Base-by-base conservation (phyloP, 2,888 invertebrate species). In the Gortyna flavago region DNA sequence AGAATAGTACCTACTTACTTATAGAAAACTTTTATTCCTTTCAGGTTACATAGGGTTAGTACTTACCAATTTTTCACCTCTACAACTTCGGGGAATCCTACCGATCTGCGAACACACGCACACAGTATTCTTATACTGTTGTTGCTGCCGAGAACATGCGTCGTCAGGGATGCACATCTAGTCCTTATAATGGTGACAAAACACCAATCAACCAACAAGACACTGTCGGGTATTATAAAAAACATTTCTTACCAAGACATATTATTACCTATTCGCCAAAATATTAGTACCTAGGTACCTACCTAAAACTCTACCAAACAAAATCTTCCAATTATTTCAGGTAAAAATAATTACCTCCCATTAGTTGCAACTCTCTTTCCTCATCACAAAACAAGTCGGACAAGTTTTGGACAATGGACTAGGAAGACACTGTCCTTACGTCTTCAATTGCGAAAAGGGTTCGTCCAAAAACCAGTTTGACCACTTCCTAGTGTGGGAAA, bases 341-440 rank as follows among this genome's bases (percentile, higher is more conserved):
- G 3, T 32, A 61, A 61, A 61, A 79, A 69, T 77, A 72, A 75
- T 77, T 61, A 54, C n/a, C 16, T 2, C 16, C 18, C 21, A 41
- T 72, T 64, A 62, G 21, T 68, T 35, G 51, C 29, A 32, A 32
- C 3, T 77, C 41, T 65, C 48, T 51, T 75, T 81, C 81, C 72
- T 80, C 70, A 77, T 70, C 32, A 25, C 82, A 87, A 91, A 94
- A 94, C 95, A 92, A 93, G 95, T 93, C 92, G 91, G 89, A 94
- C 96, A 78, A 89, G 94, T 96, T 95, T 94, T 95, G 96, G 96
- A 96, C 96, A 96, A 96, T 94, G 91, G 92, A 89, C 90, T 88
- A 89, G 87, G 90, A 93, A 94, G 93, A 93, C 91, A 92, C 87
- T 93, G 93, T 93, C 94, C 92, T 92, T 87, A 80, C 86, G 74